Evolutionary conservation across 1,140 invertebrate species (phyloP), one percentile per base, ranked within the genome.

Genomic region (Stratiolaelaps scimitus): DNA sequence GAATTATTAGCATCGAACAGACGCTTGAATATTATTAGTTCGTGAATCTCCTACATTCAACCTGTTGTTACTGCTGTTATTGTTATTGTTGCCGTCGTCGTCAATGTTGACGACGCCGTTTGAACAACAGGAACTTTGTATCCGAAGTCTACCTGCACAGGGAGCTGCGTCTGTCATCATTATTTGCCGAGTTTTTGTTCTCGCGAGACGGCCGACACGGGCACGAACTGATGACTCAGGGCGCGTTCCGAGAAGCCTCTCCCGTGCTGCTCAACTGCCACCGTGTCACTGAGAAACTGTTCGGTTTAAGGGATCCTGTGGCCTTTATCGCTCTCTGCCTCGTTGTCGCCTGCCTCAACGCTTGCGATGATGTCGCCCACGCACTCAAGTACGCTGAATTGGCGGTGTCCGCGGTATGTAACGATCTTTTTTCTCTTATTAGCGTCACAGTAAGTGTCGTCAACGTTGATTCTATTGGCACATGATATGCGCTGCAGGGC

Each of bases 211-310:
- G 85, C 19, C 75, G 72, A 47, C 78, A 82, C 71, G 84, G 82
- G 0, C 82, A 80, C 68, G 75, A 77, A 71, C 77, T 80, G 30
- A 77, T 87, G 70, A 74, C 79, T 48, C 76, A 81, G 43, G 78
- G 81, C n/a, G 78, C 81, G 56, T 83, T 82, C 76, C 79, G 81
- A 69, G 75, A 80, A 70, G 84, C 84, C 29, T 76, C 82, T 46
- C 78, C 79, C 23, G 71, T 84, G 28, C 75, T 88, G 48, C 84
- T 87, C 74, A 84, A 82, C 72, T 82, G 77, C 70, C 85, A 87
- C 71, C 81, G 81, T 69, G 75, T 88, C 69, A 76, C 86, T 66
- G 86, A 85, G 75, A 87, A 84, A 78, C 74, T 87, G 7, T 83
- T 83, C 67, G 85, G 83, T 67, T 82, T 85, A 72, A 78, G 81